phyloP scores from a whole-genome alignment of 2,888 invertebrate species.

The Machimus atricapillus region DNA sequence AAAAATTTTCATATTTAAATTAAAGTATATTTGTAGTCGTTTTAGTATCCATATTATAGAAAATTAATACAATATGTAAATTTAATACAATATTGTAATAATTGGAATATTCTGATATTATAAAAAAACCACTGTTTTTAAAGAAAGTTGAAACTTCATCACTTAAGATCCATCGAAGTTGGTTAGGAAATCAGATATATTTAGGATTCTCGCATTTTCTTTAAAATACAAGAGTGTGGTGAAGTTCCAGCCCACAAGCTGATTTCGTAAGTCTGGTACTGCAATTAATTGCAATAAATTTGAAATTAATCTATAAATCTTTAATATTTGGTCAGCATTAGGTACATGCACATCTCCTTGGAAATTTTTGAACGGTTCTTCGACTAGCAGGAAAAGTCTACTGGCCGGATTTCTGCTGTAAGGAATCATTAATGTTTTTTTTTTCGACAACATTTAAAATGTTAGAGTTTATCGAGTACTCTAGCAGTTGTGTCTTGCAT shows the following conservation, averaged over 20 bases:
- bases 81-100: too few relatives aligned
- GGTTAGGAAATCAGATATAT: neutral
- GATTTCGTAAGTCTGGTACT: neutral
- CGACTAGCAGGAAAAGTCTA: neutral
- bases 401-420: neutral
- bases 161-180: neutral
- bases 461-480: neutral
- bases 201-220: neutral
- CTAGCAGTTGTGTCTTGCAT: slow-evolving; percentile 10
- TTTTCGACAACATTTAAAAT: neutral
- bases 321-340: neutral
- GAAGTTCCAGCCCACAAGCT: neutral
- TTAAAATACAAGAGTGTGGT: neutral
- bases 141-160: neutral
- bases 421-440: neutral
- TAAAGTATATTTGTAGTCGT: neutral
- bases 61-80: too few relatives aligned
- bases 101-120: too few relatives aligned
- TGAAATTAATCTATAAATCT: neutral
- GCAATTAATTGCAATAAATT: neutral
- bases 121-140: too few relatives aligned
- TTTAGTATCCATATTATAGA: too few relatives aligned
- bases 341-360: neutral
- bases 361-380: neutral
- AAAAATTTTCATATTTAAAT: neutral